Percentiles rank a stretch among this genome's conserved stretches.
These are phyloP conservation scores for Burhinus oedicnemus DNA, from an alignment of 2,113 vertebrate species.

Conservation along the genomic window DNA sequence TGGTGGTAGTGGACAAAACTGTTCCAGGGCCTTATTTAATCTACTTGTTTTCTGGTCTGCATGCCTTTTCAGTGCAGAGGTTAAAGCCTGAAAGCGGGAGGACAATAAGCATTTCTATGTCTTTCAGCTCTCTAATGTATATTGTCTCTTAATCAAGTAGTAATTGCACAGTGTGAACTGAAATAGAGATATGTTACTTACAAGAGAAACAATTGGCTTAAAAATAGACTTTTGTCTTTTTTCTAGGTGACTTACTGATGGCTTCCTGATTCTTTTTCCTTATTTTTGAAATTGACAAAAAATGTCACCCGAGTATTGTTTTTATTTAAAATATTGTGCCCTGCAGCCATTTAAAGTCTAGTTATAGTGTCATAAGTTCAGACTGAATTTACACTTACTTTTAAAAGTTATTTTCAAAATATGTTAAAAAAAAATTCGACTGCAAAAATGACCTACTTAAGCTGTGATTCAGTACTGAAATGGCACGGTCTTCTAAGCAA, in stretches of 20 bases:
- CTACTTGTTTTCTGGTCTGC: neutral
- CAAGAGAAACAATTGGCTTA: neutral
- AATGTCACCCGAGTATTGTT: neutral
- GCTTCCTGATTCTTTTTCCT: neutral
- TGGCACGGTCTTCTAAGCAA: neutral
- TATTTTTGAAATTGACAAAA: neutral
- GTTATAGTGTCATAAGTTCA: neutral
- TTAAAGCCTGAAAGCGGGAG: neutral
- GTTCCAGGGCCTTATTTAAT: neutral
- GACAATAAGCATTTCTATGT: neutral
- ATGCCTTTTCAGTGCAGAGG: neutral
- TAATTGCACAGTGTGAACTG: neutral
- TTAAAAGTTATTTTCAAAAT: neutral
- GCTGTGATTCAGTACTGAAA: neutral
- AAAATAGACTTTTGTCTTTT: neutral
- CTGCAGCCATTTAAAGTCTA: neutral
- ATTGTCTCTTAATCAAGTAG: neutral
- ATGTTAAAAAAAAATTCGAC: neutral
- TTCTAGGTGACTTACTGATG: neutral
- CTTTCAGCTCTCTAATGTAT: neutral
- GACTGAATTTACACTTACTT: neutral
- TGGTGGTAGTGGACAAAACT: neutral
- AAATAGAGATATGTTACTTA: neutral
- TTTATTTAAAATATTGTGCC: neutral
- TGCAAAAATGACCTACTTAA: neutral